Evolutionary conservation across 2,113 vertebrate species (phyloP), one percentile per base, ranked within the genome.

Genomic region (Polyodon spathula): DNA sequence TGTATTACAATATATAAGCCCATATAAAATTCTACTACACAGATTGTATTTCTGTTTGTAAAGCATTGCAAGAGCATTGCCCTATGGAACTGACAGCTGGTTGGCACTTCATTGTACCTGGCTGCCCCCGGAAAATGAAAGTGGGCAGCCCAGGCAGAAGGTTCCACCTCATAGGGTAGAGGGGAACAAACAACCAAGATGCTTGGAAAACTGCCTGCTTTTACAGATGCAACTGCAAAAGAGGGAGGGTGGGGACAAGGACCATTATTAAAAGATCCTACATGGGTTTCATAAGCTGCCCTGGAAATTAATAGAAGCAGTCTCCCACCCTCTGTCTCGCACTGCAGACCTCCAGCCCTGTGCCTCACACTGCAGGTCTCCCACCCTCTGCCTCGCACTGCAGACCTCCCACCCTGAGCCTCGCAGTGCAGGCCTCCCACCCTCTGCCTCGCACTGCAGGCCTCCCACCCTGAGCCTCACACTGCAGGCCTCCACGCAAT

Each of bases 321-420:
- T 84, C 80, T 81, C 78, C 79, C 81, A 83, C 78, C 78, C 81
- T 79, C 81, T 80, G 83, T 78, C 79, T 76, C 75, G 77, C 76
- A 80, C 79, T 83, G 83, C 79, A 76, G 76, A 69, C 82, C 85
- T 84, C 82, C 79, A 82, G 79, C 82, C 74, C 78, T n/a, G n/a
- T n/a, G 27, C 27, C 27, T 27, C 27, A 3, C 27, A 27, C 27
- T 1, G 27, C 27, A 27, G 27, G 27, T 3, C 27, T 27, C 27
- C 27, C 27, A 27, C 27, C 27, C 27, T 27, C 27, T 27, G 27
- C 27, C 27, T 27, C 27, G 27, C 27, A 27, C 27, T 27, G 27
- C 3, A 27, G 27, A 3, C 27, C 27, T 27, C 27, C 3, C 27
- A 27, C 27, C 27, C 3, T 27, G 2, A 27, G 27, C 27, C 27